Evolutionary conservation across 64 coral and sea anemone species (phyloP).

Genomic region (Dendronephthya gigantea): DNA sequence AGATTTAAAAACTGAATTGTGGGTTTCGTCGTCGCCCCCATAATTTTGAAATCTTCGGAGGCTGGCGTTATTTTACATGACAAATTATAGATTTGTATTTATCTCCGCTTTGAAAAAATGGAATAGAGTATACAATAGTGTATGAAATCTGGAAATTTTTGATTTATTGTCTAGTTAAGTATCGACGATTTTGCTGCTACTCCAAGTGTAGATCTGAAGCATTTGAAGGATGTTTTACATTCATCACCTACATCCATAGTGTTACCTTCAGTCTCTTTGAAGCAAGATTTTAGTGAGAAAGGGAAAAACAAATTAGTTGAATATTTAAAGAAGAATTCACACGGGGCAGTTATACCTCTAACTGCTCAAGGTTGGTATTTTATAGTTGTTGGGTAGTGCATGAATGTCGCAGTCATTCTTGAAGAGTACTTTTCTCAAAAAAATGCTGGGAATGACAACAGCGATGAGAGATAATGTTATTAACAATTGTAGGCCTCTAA

Average conservation of each 20-base stretch:
- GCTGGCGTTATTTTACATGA: too few relatives aligned
- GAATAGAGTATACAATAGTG: too few relatives aligned
- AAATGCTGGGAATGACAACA: too few relatives aligned
- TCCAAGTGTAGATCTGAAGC: background rate
- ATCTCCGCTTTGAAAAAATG: too few relatives aligned
- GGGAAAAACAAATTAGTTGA: background rate
- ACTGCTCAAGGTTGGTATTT: background rate
- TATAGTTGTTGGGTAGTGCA: background rate
- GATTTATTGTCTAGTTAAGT: background rate
- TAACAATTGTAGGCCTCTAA: too few relatives aligned
- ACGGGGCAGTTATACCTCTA: background rate
- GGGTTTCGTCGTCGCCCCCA: too few relatives aligned
- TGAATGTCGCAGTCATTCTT: background rate
- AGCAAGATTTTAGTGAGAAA: background rate
- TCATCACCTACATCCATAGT: background rate
- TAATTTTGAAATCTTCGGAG: too few relatives aligned
- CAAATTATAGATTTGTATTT: too few relatives aligned
- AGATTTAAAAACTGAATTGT: too few relatives aligned
- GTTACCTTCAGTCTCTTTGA: background rate
- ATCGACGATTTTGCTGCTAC: background rate
- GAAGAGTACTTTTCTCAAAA: too few relatives aligned
- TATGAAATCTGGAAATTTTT: background rate
- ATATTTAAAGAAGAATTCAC: slow-evolving; percentile 4
- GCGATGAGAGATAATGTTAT: too few relatives aligned
- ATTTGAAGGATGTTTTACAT: background rate